Evolutionary conservation across 1,140 invertebrate genomes (phyloP), one percentile per base, ranked within the genome.

Genomic region (Heliconius himera): DNA sequence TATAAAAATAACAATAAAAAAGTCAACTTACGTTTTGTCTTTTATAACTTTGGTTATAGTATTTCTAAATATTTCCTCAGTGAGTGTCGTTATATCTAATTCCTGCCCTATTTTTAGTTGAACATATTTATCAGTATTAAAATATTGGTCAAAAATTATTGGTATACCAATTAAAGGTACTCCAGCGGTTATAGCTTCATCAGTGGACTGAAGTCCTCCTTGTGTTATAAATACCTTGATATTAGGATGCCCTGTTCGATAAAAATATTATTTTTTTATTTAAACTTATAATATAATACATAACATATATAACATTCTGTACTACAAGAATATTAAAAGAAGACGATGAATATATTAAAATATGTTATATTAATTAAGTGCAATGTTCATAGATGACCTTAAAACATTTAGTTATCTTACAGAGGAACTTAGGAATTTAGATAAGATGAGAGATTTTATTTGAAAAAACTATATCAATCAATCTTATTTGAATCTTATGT

Each of bases 131-230:
- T 84, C 76, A n/a, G 76, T n/a, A 60, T 82, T 83, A n/a, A 66
- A 72, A 70, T 51, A 76, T 74, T 83, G 82, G 26, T 83, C 82
- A 26, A 46, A 74, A 8, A 77, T 71, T 16, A 83, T 20, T 18
- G 82, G 79, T 72, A 83, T 74, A 11, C 54, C 79, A 29, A 83
- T 66, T 18, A 83, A 60, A 33, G 82, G 82, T n/a, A 83, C 76
- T 6, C 74, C 79, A 2, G 79, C 82, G 18, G 26, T 51, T 26
- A 80, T 76, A 33, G 79, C 79, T 73, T 80, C 79, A 26, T 80
- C 79, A 6, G 79, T 80, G n/a, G 79, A 80, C 41, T 80, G 79
- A 11, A 95, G 88, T 13, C 96, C 96, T 76, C 84, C 86, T 85
- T 90, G 89, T 11, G 85, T 88, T 74, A 90, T 84, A 36, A 90